Base-by-base conservation (phyloP, 2,113 vertebrate species). In the Cardinalis cardinalis region DNA sequence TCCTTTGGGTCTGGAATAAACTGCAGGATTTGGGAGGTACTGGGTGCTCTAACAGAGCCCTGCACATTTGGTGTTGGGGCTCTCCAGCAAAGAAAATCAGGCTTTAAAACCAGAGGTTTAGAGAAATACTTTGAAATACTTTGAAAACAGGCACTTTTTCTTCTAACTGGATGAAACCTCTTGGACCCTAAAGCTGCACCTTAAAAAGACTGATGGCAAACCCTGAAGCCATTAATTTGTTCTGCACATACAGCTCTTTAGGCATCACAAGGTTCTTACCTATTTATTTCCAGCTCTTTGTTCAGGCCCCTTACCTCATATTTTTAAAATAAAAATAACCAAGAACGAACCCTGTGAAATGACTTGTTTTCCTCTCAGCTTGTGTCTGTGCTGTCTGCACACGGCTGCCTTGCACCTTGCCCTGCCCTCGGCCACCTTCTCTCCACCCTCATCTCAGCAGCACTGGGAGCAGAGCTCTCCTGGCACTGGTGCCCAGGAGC, bases 1-100 rank as follows among this genome's bases (percentile, higher is more conserved):
- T 40, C 0, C 0, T 21, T 25, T 48, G 26, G 5, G 2, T 12
- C n/a, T 44, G 59, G 31, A 43, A 31, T 44, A 12, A 72, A 29
- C 7, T 2, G 40, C 32, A 17, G 11, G 51, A 7, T 75, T 38
- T 38, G 12, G 21, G 41, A 15, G 49, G 40, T 40, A 8, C 32
- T 5, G 21, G 28, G 36, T 43, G 17, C 49, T 14, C 1, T 3
- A 5, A 31, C 48, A 25, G 14, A 53, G 2, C 23, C 20, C 24
- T 18, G 65, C 0, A 2, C 4, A 2, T 64, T 36, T 41, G 31
- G 31, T 48, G 18, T 12, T 60, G 23, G 14, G 72, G 21, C 10
- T 84, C 8, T 63, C 36, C 28, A 17, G 83, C 26, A 3, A 0
- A 71, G 43, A 41, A 79, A 43, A 25, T 19, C 0, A 1, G 14